Evolutionary conservation across 2,797 vertebrate genomes (phyloP), one percentile per base, ranked within the genome.

Genomic region (Somateria mollissima): DNA sequence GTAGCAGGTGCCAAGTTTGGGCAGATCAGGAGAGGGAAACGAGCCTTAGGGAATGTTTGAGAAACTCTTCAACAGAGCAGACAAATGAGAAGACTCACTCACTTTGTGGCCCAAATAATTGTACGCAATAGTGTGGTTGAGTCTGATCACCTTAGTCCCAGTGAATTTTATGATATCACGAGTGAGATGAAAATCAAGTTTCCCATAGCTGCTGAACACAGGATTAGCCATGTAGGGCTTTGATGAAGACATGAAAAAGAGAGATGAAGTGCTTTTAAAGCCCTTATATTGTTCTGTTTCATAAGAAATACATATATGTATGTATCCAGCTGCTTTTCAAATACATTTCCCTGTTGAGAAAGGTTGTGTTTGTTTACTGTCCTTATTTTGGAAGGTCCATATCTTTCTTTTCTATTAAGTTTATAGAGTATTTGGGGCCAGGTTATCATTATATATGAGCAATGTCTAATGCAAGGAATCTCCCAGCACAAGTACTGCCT

Each of bases 181-280:
- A 8, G 37, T 64, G 61, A 67, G 28, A 58, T 5, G 22, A 74
- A 79, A 85, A 80, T 58, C 34, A 37, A 9, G 16, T 64, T 90
- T 88, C 14, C 49, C 64, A n/a, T 12, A 67, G 18, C 16, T 77
- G 27, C 43, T 56, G 53, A 17, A 57, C 11, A 71, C 57, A 25
- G 6, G 21, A 79, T 45, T 9, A 51, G 5, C 8, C 17, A 36
- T 28, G 5, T 30, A n/a, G 17, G 12, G 4, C 16, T 85, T 90
- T 72, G 51, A n/a, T 1, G 1, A 54, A 49, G 32, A 49, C 28
- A 6, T 5, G 10, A 6, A 84, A 16, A 27, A 54, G 27, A 77
- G 13, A 79, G 12, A 51, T 3, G 21, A 13, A 65, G 11, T 0
- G 0, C 5, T 43, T 47, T 74, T 70, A 3, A 66, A 87, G 8